Evolutionary conservation across 2,888 invertebrate species (phyloP), one percentile per base, ranked within the genome.

Genomic region (Drosophila prostipennis): DNA sequence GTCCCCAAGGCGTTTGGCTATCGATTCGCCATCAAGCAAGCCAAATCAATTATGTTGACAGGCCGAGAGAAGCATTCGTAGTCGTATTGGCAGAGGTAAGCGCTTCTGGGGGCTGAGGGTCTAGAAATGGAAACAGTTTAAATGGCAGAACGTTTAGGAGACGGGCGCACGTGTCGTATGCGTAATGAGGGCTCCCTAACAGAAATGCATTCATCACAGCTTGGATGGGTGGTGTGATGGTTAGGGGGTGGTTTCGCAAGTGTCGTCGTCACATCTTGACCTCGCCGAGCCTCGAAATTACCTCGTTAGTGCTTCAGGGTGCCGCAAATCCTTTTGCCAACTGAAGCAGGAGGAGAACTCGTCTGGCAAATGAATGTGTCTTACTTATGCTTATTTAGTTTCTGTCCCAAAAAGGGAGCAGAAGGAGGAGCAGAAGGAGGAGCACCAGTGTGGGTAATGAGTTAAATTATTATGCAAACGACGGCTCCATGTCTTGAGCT

Each of bases 391-490:
- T 80, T 83, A 87, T 86, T 88, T 80, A 74, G 74, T 72, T 82
- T 43, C 58, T 40, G 56, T 19, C 40, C 61, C 40, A 8, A 37
- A 61, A 23, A 7, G 23, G 39, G 37, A 36, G 23, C 6, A 29
- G 23, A 6, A 42, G 39, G 19, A 32, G 43, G 52, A 23, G 14
- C 40, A 23, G 8, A 16, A 8, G 32, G 11, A 10, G 37, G 2
- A 11, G 40, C 10, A 11, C 6, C 10, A 11, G 42, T 7, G 36
- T 6, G 53, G 23, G 76, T 82, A 87, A 82, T 82, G 84, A 83
- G 82, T 76, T 87, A 80, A 82, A 82, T 88, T 82, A 83, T 86
- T 82, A 82, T 82, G 88, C 82, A 86, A 82, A 83, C 80, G 82
- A 83, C 72, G 72, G 77, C 58, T 61, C 60, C 68, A 69, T 53